Base-by-base conservation (phyloP, 92 coral and sea anemone species). In the Palythoa grandis region DNA sequence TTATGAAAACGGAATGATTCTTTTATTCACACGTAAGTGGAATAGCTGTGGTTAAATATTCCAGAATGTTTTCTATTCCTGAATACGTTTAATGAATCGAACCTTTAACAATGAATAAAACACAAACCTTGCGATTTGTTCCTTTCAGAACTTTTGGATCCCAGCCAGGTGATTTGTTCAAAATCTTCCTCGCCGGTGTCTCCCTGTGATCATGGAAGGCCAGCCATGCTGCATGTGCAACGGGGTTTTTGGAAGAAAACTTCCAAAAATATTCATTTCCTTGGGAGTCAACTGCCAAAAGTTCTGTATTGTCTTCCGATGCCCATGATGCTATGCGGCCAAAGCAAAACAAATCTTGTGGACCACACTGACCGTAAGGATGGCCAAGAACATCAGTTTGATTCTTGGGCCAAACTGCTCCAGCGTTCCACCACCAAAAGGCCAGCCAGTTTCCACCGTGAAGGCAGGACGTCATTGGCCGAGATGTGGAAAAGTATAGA, bases 341-440 rank as follows among this genome's bases (percentile, higher is more conserved):
- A 24, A 93, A 93, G 86, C 95, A 93, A 60, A 91, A 88, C 61
- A 48, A 70, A 39, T 91, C 89, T 16, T 87, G 92, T 19, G 93
- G 91, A 56, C 90, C 82, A 86, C 95, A 93, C 52, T 74, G 60
- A 25, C 95, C 95, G 23, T 86, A 93, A 23, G 86, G 87, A 50
- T 86, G 75, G 11, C 84, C 91, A 39, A 93, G 78, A 20, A 93
- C 95, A 72, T 93, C 95, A 25, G 57, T 78, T 76, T 93, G 92
- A 5, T 56, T 23, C 17, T 39, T 58, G 0, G 95, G 95, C 95
- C 95, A 93, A 37, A 54, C 52, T 19, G 92, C 83, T 52, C 88
- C 89, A 24, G 93, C 92, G 16, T 91, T 88, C 95, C 95, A 93
- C 93, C 95, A 93, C 95, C 95, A 93, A 84, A 93, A 93, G 2